Percentiles rank a stretch among this genome's conserved stretches.
Evolutionary conservation across 2,113 vertebrate genomes (phyloP).

Genomic region (Puma concolor): DNA sequence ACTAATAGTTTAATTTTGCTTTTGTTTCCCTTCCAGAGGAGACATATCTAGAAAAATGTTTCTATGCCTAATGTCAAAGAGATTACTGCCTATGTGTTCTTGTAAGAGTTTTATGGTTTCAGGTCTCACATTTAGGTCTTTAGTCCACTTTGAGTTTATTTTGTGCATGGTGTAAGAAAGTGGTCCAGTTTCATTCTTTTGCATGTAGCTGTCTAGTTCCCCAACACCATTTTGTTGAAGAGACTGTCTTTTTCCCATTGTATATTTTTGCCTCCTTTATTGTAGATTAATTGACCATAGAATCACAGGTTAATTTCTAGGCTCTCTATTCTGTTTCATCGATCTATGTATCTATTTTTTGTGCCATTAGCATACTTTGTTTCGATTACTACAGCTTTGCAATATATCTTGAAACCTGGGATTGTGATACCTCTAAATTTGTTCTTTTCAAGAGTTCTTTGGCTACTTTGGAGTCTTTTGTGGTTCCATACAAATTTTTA

Average conservation of each 20-base stretch:
- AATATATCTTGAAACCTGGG: background rate
- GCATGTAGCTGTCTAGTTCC: background rate
- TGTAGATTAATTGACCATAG: background rate
- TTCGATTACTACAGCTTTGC: background rate
- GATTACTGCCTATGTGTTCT: background rate
- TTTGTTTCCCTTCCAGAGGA: background rate
- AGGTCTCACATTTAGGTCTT: background rate
- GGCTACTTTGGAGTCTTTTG: background rate
- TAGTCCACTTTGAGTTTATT: background rate
- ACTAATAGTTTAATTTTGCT: background rate
- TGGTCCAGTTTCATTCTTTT: background rate
- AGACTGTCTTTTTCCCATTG: background rate
- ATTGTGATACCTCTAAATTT: background rate
- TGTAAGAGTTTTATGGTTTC: background rate
- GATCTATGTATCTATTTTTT: background rate
- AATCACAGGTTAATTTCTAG: background rate
- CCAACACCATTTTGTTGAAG: background rate
- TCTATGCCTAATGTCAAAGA: background rate
- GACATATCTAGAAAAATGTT: background rate
- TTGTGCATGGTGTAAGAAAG: background rate
- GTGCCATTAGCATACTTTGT: background rate
- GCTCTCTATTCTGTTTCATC: background rate
- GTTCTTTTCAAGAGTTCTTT: background rate
- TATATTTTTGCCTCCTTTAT: background rate
- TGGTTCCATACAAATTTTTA: background rate